Percentiles rank a stretch among this genome's conserved stretches.
Evolutionary conservation across 2,113 vertebrate species (phyloP).

Genomic region (Apus apus): DNA sequence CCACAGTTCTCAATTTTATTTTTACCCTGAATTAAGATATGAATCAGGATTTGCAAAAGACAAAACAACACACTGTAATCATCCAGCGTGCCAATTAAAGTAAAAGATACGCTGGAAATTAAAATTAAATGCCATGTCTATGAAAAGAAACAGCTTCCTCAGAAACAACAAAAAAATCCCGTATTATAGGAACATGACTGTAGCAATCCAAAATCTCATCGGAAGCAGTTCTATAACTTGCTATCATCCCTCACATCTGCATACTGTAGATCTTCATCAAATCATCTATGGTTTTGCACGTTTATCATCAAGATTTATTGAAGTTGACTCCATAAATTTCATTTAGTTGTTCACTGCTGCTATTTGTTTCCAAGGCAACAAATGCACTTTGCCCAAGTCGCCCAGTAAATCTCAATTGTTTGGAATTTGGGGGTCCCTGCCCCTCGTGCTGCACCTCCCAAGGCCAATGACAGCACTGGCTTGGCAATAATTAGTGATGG

Average conservation of each 20-base stretch:
- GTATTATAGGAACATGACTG: not conserved
- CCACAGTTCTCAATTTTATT: conserved; percentile 45
- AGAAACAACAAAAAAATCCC: conserved; percentile 41
- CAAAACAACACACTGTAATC: conserved; percentile 58
- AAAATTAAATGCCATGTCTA: conserved; percentile 70
- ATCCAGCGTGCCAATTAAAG: conserved; percentile 65
- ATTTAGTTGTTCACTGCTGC: conserved; percentile 70
- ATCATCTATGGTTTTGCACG: conserved; percentile 49
- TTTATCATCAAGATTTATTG: conserved; percentile 74
- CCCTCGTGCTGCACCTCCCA: conserved; percentile 25
- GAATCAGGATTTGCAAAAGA: conserved; percentile 64
- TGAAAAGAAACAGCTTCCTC: conserved; percentile 68
- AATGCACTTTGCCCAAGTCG: conserved; percentile 69
- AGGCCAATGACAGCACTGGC: not conserved
- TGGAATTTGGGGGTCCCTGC: conserved; percentile 67
- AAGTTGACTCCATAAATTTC: conserved; percentile 76
- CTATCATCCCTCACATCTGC: conserved; percentile 45
- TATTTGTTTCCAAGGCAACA: conserved; percentile 80
- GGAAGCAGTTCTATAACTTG: conserved; percentile 33
- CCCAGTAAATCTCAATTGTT: conserved; percentile 43
- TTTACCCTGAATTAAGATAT: conserved; percentile 47
- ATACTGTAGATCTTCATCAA: conserved; percentile 50
- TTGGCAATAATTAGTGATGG: not conserved
- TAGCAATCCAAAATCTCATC: conserved; percentile 7
- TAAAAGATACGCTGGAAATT: conserved; percentile 70